Conservation (phyloP, 2,888 invertebrate genomes). For the Allygus modestus region DNA sequence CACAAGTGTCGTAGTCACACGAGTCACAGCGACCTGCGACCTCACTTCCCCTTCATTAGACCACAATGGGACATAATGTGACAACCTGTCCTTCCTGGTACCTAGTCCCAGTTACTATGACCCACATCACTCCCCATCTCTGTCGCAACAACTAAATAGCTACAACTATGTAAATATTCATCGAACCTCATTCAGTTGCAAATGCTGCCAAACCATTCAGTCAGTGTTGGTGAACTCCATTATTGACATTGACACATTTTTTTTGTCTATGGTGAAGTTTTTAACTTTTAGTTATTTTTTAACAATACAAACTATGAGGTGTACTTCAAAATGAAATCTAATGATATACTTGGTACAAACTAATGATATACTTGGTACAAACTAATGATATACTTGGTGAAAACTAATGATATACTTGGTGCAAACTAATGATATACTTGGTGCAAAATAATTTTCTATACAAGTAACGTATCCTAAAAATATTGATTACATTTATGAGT, state of each 20-base stretch:
- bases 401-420: too few species aligned
- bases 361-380: too few species aligned
- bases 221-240: background rate
- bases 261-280: too few species aligned
- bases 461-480: too few species aligned
- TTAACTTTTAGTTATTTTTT: too few species aligned
- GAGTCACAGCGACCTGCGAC: conserved; percentile 1
- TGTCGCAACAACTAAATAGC: background rate
- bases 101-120: background rate
- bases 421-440: too few species aligned
- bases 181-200: conserved; percentile 12
- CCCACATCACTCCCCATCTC: background rate
- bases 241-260: conserved; percentile 13
- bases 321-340: too few species aligned
- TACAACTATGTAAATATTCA: conserved; percentile 4
- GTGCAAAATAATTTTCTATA: too few species aligned
- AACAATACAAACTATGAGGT: too few species aligned
- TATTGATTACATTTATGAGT: too few species aligned
- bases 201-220: conserved; percentile 4
- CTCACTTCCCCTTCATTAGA: conserved; percentile 31
- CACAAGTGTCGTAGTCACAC: background rate
- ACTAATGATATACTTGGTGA: too few species aligned
- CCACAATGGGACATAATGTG: conserved; percentile 32
- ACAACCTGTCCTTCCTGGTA: background rate
- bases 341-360: too few species aligned